These are phyloP conservation scores for Pangasius larnaudii DNA, from an alignment of 2,797 vertebrate species.

Conservation along the genomic window DNA sequence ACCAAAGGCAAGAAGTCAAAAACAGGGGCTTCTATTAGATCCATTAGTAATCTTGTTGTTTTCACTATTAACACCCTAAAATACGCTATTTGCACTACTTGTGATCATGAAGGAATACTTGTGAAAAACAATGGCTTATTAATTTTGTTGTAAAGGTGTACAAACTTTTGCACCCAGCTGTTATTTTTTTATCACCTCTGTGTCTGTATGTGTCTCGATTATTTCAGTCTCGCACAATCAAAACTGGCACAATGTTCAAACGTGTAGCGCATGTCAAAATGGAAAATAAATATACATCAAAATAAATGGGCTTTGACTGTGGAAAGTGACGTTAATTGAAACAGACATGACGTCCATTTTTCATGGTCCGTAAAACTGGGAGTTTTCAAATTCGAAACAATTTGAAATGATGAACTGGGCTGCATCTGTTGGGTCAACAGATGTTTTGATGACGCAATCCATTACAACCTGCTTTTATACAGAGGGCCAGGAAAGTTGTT, in stretches of 20 bases:
- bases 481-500: constrained; percentile 47
- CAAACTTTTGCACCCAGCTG: neutral
- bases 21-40: neutral
- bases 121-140: neutral
- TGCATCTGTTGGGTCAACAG: constrained; percentile 55
- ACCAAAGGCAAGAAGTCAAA: neutral
- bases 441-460: constrained; percentile 61
- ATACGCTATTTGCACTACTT: neutral
- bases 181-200: neutral
- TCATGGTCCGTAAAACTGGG: constrained; percentile 56
- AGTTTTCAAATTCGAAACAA: constrained; percentile 50
- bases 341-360: constrained; percentile 29
- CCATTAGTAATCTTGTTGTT: neutral
- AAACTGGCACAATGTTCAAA: neutral
- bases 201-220: neutral
- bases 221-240: neutral
- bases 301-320: constrained; percentile 22
- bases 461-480: constrained; percentile 48
- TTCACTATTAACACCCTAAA: neutral
- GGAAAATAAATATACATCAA: neutral
- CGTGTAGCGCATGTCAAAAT: neutral
- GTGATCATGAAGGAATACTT: neutral
- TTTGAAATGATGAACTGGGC: constrained; percentile 51
- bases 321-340: constrained; percentile 41
- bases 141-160: neutral